These are phyloP conservation scores for Elachura formosa DNA, from an alignment of 2,113 vertebrate genomes.

Conservation along the genomic window DNA sequence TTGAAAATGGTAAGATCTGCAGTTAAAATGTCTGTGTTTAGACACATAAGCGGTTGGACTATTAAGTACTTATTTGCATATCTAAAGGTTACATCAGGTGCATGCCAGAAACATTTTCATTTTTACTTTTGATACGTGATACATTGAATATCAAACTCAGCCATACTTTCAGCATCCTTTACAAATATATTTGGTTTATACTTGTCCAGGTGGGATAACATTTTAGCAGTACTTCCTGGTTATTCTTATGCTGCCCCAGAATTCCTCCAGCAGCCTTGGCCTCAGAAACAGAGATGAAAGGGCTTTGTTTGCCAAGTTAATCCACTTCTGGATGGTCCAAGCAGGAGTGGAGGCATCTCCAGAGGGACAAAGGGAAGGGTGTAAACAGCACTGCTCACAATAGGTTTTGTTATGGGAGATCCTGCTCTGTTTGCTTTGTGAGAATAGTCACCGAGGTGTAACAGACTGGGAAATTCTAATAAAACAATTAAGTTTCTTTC, in stretches of 20 bases:
- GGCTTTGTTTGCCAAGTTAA: rapidly evolving
- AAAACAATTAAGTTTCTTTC: neutral
- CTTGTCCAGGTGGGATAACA: neutral
- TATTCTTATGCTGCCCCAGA: neutral
- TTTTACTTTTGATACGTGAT: neutral
- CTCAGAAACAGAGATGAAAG: neutral
- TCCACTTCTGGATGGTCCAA: neutral
- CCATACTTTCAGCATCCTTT: neutral
- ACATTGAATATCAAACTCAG: neutral
- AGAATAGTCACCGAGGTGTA: neutral
- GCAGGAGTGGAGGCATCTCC: neutral
- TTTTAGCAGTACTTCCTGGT: neutral
- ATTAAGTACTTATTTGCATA: neutral
- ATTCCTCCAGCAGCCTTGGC: neutral
- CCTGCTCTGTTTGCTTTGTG: neutral
- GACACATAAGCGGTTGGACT: neutral
- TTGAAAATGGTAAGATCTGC: neutral
- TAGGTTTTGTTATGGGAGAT: neutral
- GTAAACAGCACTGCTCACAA: neutral
- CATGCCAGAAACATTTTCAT: neutral
- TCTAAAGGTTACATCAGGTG: neutral
- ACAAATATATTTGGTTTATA: neutral
- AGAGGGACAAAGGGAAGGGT: neutral
- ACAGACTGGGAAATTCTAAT: neutral
- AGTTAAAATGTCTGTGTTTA: neutral